Evolutionary conservation across 2,797 vertebrate species (phyloP).

Genomic region (Catostomus latipinnis): DNA sequence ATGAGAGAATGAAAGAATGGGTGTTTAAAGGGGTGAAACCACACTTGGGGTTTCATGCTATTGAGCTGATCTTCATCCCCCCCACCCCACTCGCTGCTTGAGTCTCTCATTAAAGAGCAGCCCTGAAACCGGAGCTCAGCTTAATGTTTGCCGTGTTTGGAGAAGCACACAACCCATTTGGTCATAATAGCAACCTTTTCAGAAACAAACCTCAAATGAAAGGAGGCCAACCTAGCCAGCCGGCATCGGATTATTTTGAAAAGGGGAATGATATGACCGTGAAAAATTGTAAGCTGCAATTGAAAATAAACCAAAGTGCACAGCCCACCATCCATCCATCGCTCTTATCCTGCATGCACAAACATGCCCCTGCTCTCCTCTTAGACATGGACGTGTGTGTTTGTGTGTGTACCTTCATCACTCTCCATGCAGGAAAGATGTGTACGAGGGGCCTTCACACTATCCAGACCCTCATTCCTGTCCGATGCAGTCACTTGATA

Average conservation of each 20-base stretch:
- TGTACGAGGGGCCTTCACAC: constrained; percentile 79
- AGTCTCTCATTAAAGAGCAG: constrained; percentile 82
- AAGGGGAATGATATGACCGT: constrained; percentile 70
- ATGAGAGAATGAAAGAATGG: constrained; percentile 63
- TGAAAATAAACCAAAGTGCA: constrained; percentile 70
- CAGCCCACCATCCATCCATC: constrained; percentile 33
- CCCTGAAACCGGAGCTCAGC: constrained; percentile 77
- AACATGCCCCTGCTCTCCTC: constrained; percentile 37
- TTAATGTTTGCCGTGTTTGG: constrained; percentile 83
- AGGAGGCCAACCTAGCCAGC: constrained; percentile 71
- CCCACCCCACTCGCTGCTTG: constrained; percentile 72
- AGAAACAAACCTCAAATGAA: constrained; percentile 78
- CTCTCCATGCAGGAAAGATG: constrained; percentile 75
- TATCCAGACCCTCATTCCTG: constrained; percentile 79
- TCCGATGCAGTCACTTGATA: constrained; percentile 78
- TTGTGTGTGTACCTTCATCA: constrained; percentile 54
- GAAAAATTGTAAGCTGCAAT: constrained; percentile 78
- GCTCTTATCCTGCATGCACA: constrained; percentile 32
- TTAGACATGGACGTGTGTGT: constrained; percentile 23
- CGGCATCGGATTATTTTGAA: constrained; percentile 75
- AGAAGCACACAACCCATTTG: constrained; percentile 80
- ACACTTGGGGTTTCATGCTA: constrained; percentile 76
- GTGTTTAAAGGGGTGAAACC: constrained; percentile 78
- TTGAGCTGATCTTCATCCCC: constrained; percentile 76
- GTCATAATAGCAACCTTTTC: constrained; percentile 79